Evolutionary conservation across 30 jellyfish, hydroid and myxozoan genomes (phyloP), one percentile per base, ranked within the genome.

Genomic region (Pseudorhiza aurosa): DNA sequence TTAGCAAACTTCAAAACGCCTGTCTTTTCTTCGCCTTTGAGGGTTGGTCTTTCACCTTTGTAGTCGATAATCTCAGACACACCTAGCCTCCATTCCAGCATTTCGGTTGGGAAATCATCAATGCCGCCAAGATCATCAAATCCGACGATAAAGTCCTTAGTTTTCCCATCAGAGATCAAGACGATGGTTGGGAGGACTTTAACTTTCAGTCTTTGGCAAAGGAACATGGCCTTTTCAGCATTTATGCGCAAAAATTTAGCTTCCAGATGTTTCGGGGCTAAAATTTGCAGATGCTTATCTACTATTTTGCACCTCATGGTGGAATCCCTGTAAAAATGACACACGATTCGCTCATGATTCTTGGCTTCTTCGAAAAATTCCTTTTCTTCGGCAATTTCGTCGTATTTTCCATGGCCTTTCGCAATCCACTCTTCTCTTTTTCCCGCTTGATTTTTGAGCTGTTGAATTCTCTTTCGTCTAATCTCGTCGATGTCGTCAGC

Each of bases 61-160:
- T 94, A 88, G 46, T 87, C 81, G 39, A 94, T 87, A 65, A 87
- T 84, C 6, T 84, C 99, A 19, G 96, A n/a, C 50, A 88, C 57
- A 7, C 99, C 96, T 25, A 94, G 82, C 67, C 99, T 63, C 97
- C 99, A 87, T 84, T 94, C 94, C 31, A 94, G 60, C 99, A 94
- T 94, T 79, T 94, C 99, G n/a, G 99, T 94, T 29, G 99, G 99
- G 64, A 87, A 94, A 31, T 94, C 99, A 72, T 94, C 99, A 17
- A 87, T 88, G 11, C 99, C 99, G 49, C 99, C 97, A 29, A 94
- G 68, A 68, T 88, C 99, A 82, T 94, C 99, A 82, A 94, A 94
- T 1, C 99, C 99, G 15, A 94, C 97, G 42, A 94, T 83, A 72
- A 59, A 94, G 58, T 87, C 99, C 55, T 87, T 87, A 0, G 99